These are phyloP conservation scores for Hydractinia symbiolongicarpus DNA, from an alignment of 30 jellyfish, hydroid and myxozoan genomes.

Conservation along the genomic window DNA sequence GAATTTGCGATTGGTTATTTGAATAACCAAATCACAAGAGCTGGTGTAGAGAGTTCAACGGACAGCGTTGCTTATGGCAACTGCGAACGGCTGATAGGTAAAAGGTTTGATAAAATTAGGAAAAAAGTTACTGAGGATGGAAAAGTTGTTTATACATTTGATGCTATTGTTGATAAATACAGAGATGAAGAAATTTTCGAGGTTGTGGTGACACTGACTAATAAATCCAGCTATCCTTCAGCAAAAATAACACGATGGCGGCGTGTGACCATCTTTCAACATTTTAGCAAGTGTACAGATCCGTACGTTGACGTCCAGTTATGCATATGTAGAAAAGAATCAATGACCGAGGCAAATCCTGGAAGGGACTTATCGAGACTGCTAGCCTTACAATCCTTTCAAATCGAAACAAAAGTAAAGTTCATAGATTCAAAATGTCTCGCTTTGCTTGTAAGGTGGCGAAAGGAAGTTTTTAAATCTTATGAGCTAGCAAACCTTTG, in stretches of 20 bases:
- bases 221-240: neutral
- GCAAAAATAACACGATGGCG: slow-evolving; percentile 75
- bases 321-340: slow-evolving; percentile 87
- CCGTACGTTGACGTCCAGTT: slow-evolving; percentile 56
- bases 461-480: slow-evolving; percentile 44
- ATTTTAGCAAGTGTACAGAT: slow-evolving; percentile 79
- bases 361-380: slow-evolving; percentile 77
- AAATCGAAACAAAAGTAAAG: slow-evolving; percentile 36
- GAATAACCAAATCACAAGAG: slow-evolving; percentile 37
- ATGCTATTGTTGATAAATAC: slow-evolving; percentile 65
- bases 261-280: slow-evolving; percentile 90
- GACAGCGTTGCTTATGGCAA: slow-evolving; percentile 61
- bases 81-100: slow-evolving; percentile 89
- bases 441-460: slow-evolving; percentile 56
- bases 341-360: slow-evolving; percentile 58
- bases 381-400: slow-evolving; percentile 46
- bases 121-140: slow-evolving; percentile 23
- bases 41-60: neutral
- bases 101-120: slow-evolving; percentile 55
- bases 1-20: slow-evolving; percentile 86
- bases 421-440: slow-evolving; percentile 84
- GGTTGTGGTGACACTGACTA: slow-evolving; percentile 50
- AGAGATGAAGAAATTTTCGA: slow-evolving; percentile 85
- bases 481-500: slow-evolving; percentile 82
- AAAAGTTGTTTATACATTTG: slow-evolving; percentile 43